Evolutionary conservation across 2,888 invertebrate genomes (phyloP).

Genomic region (Bugula neritina): DNA sequence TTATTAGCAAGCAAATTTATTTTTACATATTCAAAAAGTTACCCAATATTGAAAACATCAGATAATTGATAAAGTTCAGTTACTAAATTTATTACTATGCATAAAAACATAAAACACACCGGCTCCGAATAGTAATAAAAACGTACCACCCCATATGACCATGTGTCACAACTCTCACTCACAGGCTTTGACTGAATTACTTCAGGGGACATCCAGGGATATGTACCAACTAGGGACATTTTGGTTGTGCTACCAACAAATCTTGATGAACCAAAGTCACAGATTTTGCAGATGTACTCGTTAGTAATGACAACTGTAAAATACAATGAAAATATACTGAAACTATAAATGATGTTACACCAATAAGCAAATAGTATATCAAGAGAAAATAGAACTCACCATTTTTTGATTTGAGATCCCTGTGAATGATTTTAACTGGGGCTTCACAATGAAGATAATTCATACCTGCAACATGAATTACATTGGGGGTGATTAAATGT

Average conservation of each 20-base stretch:
- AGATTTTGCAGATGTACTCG: constrained; percentile 50
- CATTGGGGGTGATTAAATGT: too few species aligned
- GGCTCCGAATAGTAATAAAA: too few species aligned
- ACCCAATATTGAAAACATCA: too few species aligned
- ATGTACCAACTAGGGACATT: constrained; percentile 54
- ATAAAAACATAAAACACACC: too few species aligned
- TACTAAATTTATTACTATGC: too few species aligned
- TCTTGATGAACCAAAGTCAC: constrained; percentile 55
- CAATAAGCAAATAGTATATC: too few species aligned
- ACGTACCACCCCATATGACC: constrained; percentile 54
- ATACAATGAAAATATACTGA: background rate
- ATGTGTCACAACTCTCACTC: constrained; percentile 53
- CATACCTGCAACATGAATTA: constrained; percentile 43
- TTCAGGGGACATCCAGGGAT: constrained; percentile 56
- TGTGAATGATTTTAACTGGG: constrained; percentile 52
- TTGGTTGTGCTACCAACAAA: constrained; percentile 52
- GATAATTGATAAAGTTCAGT: too few species aligned
- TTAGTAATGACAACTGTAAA: constrained; percentile 48
- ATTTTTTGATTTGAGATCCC: constrained; percentile 55
- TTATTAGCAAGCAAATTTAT: too few species aligned
- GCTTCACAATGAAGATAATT: constrained; percentile 54
- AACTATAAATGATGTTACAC: background rate
- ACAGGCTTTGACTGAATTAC: constrained; percentile 53
- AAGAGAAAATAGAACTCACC: too few species aligned
- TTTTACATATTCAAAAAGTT: too few species aligned